Base-by-base conservation (phyloP, 1,140 invertebrate genomes). In the Spodoptera frugiperda region DNA sequence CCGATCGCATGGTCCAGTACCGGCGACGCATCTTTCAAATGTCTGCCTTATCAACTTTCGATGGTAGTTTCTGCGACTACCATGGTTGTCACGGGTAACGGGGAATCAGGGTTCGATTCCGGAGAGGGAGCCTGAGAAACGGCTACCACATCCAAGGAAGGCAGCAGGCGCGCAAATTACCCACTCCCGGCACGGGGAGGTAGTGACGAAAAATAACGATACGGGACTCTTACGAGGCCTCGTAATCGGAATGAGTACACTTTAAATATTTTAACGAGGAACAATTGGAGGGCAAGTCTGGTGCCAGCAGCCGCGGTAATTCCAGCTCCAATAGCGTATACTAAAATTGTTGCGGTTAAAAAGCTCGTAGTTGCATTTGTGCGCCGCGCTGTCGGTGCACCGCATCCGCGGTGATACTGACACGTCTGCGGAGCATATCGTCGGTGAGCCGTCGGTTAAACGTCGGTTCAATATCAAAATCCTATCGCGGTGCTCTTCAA, bases 91-190 rank as follows among this genome's bases (percentile, higher is more conserved):
- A 30, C 25, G 25, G 25, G 25, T 30, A 30, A 96, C 95, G 95
- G 95, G 94, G 95, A 96, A 96, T 96, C 95, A 96, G 95, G 96
- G 96, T 93, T 93, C 93, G 91, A 94, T 95, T 95, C 96, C 96
- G 95, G 95, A 96, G 96, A 97, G 96, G 96, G 96, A 97, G 96
- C 96, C 96, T 97, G 96, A 97, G 96, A 97, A 97, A 97, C 96
- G 96, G 97, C 97, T 97, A 97, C 96, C 96, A 97, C 97, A 97
- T 97, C 97, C 96, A 97, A 97, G 97, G 97, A 97, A 97, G 96
- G 97, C 97, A 97, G 97, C 96, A 97, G 96, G 96, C 96, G 96
- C 96, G 96, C 95, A 97, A 97, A 96, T 96, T 97, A 97, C 96
- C 96, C 97, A 97, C 95, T 97, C 96, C 96, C 95, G 94, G 95